Conservation (phyloP, 2,888 invertebrate genomes). For the Drosophila buzzatii region DNA sequence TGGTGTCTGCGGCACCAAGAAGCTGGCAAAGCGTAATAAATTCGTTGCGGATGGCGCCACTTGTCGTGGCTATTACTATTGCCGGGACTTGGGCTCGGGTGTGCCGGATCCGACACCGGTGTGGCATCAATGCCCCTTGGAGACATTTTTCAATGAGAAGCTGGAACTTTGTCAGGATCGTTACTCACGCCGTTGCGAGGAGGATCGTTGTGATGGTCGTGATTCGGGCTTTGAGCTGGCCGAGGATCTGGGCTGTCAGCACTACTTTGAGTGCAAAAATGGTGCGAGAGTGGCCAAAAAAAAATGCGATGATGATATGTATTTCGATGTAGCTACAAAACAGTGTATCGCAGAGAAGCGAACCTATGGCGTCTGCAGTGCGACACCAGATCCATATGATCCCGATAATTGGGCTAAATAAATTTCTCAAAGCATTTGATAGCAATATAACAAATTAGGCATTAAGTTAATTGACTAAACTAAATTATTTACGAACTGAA, state of each 20-base stretch:
- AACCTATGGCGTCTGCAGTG: conserved; percentile 30
- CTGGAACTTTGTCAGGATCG: conserved; percentile 58
- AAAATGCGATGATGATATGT: conserved; percentile 43
- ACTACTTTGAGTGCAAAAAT: conserved; percentile 60
- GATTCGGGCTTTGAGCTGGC: conserved; percentile 50
- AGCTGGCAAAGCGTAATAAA: conserved; percentile 65
- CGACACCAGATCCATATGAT: conserved; percentile 6
- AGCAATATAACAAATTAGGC: background rate
- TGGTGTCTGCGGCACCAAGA: conserved; percentile 72
- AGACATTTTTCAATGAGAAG: conserved; percentile 65
- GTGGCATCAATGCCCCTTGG: conserved; percentile 63
- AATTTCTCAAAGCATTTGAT: background rate
- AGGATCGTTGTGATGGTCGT: conserved; percentile 74
- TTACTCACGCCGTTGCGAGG: conserved; percentile 43
- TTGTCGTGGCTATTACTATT: conserved; percentile 80
- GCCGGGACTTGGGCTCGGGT: conserved; percentile 67
- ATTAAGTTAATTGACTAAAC: background rate
- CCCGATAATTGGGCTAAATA: conserved; percentile 12
- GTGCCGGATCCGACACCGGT: conserved; percentile 66
- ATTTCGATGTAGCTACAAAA: conserved; percentile 49
- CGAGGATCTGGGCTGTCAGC: conserved; percentile 55
- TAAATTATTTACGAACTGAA: background rate
- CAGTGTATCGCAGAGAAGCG: conserved; percentile 33
- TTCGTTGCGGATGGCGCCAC: conserved; percentile 76
- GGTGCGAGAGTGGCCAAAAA: conserved; percentile 19